Evolutionary conservation across 2,797 vertebrate species (phyloP).

Genomic region (Gymnoscopelus microlampas): DNA sequence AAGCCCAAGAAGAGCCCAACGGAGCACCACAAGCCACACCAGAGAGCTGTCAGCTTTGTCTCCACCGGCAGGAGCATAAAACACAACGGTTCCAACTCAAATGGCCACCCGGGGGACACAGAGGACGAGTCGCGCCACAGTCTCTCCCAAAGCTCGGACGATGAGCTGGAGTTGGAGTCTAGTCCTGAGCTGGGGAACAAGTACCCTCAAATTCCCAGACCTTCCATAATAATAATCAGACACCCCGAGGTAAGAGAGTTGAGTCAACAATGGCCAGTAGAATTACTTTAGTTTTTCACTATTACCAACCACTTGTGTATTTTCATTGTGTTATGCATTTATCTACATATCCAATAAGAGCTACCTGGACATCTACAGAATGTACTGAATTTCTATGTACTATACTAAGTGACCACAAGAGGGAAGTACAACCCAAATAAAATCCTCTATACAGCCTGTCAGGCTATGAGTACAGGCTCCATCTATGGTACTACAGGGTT

Average conservation of each 20-base stretch:
- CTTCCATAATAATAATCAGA: constrained; percentile 79
- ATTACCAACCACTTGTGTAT: no score
- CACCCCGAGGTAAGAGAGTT: constrained; percentile 64
- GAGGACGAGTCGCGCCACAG: constrained; percentile 30
- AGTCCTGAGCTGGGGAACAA: constrained; percentile 54
- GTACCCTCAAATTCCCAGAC: constrained; percentile 81
- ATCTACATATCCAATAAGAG: no score
- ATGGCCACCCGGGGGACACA: constrained; percentile 24
- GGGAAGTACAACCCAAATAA: constrained; percentile 36
- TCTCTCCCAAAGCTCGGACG: constrained; percentile 60
- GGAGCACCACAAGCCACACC: constrained; percentile 43
- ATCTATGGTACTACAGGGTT: no score
- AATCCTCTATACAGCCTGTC: not conserved
- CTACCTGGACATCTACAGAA: no score
- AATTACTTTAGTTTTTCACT: not conserved
- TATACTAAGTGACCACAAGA: constrained; percentile 55
- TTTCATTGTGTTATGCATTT: no score
- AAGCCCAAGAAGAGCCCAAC: constrained; percentile 14
- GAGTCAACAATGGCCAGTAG: not conserved
- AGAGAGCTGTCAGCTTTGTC: constrained; percentile 57
- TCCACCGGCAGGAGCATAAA: constrained; percentile 50
- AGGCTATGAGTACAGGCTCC: not conserved
- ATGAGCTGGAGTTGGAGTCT: constrained; percentile 56
- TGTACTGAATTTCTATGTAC: constrained; percentile 23
- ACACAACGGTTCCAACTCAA: constrained; percentile 57